Conservation (phyloP, 2,888 invertebrate species). For the Caenorhabditis sulstoni region DNA sequence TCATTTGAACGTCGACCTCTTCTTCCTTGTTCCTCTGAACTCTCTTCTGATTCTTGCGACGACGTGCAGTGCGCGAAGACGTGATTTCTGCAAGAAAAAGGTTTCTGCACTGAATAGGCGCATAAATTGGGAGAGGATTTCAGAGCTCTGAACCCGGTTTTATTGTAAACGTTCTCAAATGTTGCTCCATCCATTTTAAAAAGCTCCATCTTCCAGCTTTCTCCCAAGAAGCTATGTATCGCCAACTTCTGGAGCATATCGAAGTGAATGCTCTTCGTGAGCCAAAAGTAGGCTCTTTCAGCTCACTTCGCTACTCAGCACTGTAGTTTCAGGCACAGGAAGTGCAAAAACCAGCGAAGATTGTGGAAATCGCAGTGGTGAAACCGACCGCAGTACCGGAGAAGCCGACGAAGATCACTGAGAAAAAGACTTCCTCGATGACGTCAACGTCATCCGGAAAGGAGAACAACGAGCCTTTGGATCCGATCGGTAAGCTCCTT, state of each 20-base stretch:
- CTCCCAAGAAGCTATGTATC: conserved; percentile 20
- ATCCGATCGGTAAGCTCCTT: conserved; percentile 41
- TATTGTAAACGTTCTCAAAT: too few species aligned
- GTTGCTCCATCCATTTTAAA: too few species aligned
- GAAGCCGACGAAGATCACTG: conserved; percentile 5
- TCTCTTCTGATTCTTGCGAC: neutral
- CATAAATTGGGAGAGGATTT: too few species aligned
- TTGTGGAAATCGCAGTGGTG: neutral
- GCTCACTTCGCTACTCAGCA: too few species aligned
- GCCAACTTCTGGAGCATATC: conserved; percentile 45
- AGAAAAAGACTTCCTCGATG: neutral
- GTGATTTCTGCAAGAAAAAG: too few species aligned
- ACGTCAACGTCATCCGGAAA: conserved; percentile 39
- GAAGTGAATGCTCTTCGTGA: conserved; percentile 36
- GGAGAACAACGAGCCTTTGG: conserved; percentile 40
- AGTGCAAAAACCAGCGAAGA: neutral
- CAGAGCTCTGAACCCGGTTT: too few species aligned
- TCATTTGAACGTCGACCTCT: neutral
- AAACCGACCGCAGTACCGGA: neutral
- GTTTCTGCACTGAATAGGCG: too few species aligned
- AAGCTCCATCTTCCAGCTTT: neutral
- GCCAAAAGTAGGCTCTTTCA: neutral
- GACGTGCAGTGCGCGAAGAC: too few species aligned
- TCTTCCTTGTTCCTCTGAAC: neutral
- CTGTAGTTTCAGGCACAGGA: neutral